These are phyloP conservation scores for Mormyrus proboscirostris DNA, from an alignment of 2,797 vertebrate genomes.

Conservation along the genomic window DNA sequence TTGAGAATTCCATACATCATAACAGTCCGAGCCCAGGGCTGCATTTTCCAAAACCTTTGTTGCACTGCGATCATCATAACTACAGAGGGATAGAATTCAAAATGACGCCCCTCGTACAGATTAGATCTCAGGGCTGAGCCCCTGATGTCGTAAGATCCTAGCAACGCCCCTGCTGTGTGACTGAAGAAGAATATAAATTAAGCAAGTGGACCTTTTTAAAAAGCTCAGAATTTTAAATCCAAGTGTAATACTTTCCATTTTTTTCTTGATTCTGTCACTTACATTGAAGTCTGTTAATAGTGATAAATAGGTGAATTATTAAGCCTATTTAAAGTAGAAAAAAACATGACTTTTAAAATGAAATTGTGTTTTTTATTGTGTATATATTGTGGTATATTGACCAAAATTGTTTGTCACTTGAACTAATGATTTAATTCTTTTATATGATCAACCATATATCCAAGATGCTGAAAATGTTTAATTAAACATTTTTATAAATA, in stretches of 20 bases:
- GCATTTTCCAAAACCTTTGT: neutral
- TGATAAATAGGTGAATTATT: neutral
- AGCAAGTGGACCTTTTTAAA: neutral
- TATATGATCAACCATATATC: neutral
- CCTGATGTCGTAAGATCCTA: neutral
- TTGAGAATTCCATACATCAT: neutral
- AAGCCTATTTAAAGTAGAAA: neutral
- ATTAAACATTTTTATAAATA: neutral
- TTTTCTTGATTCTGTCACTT: neutral
- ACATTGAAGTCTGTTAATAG: neutral
- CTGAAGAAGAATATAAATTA: constrained; percentile 4
- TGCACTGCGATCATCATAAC: neutral
- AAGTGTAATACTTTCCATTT: neutral
- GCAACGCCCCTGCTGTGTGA: neutral
- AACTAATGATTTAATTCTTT: neutral
- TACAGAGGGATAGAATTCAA: neutral
- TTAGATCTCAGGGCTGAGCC: neutral
- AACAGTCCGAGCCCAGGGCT: neutral
- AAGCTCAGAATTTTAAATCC: neutral
- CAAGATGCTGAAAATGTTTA: neutral
- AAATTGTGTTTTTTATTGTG: neutral
- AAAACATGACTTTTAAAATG: neutral
- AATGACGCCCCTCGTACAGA: neutral
- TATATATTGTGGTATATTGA: neutral
- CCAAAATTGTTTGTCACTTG: neutral